These are phyloP conservation scores for Myrmophylax atrothorax DNA, from an alignment of 2,113 vertebrate genomes.

Conservation along the genomic window DNA sequence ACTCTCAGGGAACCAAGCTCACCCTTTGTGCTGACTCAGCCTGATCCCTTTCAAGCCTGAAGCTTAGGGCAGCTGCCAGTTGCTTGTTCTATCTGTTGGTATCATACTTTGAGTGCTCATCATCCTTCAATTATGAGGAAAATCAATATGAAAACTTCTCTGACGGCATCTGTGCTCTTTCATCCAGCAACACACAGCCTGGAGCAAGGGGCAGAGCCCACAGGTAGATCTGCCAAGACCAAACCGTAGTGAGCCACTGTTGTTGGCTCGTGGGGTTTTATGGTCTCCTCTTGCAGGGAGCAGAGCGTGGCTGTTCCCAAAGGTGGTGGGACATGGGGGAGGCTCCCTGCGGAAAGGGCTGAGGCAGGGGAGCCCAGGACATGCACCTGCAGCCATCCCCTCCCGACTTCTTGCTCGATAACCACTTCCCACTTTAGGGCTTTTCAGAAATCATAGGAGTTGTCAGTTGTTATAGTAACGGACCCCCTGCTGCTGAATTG, in stretches of 20 bases:
- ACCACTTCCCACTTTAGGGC: background rate
- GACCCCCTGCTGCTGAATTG: constrained; percentile 49
- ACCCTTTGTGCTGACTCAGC: background rate
- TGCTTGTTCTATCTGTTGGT: constrained; percentile 8
- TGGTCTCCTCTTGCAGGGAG: background rate
- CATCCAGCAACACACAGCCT: background rate
- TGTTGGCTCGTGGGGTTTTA: background rate
- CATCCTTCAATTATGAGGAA: background rate
- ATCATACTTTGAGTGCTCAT: background rate
- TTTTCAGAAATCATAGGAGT: constrained; percentile 34
- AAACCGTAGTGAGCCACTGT: rapidly evolving
- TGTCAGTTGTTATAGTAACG: constrained; percentile 67
- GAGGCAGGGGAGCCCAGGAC: background rate
- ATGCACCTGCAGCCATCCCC: background rate
- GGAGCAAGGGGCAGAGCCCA: background rate
- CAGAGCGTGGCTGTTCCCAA: background rate
- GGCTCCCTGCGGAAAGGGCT: background rate
- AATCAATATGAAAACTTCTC: constrained; percentile 10
- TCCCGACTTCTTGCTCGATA: background rate
- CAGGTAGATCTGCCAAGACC: background rate
- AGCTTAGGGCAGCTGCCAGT: background rate
- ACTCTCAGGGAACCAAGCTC: background rate
- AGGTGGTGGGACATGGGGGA: background rate
- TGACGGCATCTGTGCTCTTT: background rate
- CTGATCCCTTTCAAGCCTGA: background rate